A percentile compares a stretch with the other conserved stretches of the same genome.
phyloP scores from a whole-genome alignment of 2,797 vertebrate species.

The Enteromius mattozi region DNA sequence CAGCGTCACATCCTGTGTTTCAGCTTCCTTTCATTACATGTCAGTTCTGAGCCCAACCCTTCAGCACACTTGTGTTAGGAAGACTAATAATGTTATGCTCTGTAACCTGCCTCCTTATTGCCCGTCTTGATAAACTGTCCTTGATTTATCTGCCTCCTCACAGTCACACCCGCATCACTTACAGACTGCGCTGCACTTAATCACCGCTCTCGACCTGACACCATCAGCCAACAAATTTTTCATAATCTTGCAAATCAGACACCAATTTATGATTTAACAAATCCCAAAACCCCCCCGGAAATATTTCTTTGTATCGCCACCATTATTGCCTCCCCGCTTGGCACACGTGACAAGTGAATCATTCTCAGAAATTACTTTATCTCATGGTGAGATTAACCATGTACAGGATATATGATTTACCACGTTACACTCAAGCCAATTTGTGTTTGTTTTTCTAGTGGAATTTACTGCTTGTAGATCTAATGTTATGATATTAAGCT shows the following conservation, averaged over 20 bases:
- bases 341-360: slow-evolving; percentile 30
- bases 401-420: slow-evolving; percentile 25
- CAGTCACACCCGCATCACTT: slow-evolving; percentile 41
- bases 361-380: slow-evolving; percentile 19
- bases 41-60: slow-evolving; percentile 33
- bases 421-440: neutral
- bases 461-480: neutral
- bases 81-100: slow-evolving; percentile 58
- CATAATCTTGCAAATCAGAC: slow-evolving; percentile 49
- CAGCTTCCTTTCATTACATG: slow-evolving; percentile 38
- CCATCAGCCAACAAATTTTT: slow-evolving; percentile 37
- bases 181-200: slow-evolving; percentile 30
- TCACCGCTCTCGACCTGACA: slow-evolving; percentile 38
- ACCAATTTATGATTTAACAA: slow-evolving; percentile 49
- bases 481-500: neutral
- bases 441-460: slow-evolving; percentile 12
- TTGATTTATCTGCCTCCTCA: slow-evolving; percentile 55
- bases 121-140: slow-evolving; percentile 50
- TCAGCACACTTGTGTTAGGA: slow-evolving; percentile 50
- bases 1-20: neutral
- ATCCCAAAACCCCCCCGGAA: slow-evolving; percentile 39
- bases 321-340: slow-evolving; percentile 10
- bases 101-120: slow-evolving; percentile 54
- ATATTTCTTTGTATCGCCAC: slow-evolving; percentile 41
- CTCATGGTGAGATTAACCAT: neutral